Evolutionary conservation across 2,888 invertebrate species (phyloP).

Genomic region (Hartigia nigra): DNA sequence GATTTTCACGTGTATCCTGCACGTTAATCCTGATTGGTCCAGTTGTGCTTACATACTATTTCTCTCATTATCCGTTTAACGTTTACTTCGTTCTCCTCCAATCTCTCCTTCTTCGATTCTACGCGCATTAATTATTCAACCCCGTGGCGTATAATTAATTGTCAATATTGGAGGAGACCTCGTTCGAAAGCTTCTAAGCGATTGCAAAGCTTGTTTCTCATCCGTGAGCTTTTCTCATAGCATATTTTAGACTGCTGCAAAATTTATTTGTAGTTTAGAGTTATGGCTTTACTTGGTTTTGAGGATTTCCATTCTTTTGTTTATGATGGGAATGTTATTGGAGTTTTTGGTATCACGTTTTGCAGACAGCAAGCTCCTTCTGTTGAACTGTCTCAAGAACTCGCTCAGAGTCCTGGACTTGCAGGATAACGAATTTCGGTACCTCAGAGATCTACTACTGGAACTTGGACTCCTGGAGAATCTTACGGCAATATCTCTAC

Average conservation of each 20-base stretch:
- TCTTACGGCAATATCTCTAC: constrained; percentile 67
- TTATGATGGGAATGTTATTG: background rate
- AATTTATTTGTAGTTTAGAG: background rate
- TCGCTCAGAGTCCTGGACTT: constrained; percentile 66
- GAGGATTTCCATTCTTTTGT: background rate
- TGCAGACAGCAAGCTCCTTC: constrained; percentile 55
- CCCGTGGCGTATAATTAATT: background rate
- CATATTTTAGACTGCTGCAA: background rate
- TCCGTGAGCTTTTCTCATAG: background rate
- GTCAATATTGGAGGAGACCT: background rate
- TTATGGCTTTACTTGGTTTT: background rate
- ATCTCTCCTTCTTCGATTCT: background rate
- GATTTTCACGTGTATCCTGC: background rate
- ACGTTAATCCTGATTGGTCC: background rate
- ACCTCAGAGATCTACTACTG: constrained; percentile 65
- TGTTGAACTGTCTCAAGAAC: constrained; percentile 38
- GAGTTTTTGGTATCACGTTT: constrained; percentile 14
- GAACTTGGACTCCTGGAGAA: constrained; percentile 60
- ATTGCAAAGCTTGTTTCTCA: background rate
- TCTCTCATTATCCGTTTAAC: background rate
- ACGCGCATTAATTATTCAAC: background rate
- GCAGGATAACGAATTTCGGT: constrained; percentile 72
- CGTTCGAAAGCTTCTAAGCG: background rate
- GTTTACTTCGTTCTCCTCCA: background rate
- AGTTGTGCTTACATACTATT: background rate